Percentiles rank a stretch among this genome's conserved stretches.
These are phyloP conservation scores for Troilus luridus DNA, from an alignment of 2,888 invertebrate genomes.

Conservation along the genomic window DNA sequence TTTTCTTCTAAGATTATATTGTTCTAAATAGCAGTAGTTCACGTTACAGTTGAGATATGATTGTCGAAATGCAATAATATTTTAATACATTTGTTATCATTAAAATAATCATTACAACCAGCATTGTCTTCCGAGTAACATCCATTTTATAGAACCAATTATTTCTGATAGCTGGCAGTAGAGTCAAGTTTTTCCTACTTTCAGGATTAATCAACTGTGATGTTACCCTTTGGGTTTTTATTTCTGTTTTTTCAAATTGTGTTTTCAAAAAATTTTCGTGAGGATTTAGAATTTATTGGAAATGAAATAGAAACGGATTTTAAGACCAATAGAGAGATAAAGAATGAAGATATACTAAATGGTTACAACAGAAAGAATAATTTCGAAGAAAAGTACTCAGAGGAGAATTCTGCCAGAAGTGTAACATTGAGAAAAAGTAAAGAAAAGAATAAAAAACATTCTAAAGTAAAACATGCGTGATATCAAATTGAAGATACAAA, in stretches of 20 bases:
- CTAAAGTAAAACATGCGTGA: too few relatives aligned
- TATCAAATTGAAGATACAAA: too few relatives aligned
- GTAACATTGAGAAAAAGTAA: neutral
- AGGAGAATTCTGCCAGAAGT: too few relatives aligned
- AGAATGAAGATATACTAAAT: neutral
- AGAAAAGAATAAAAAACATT: neutral
- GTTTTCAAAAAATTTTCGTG: neutral
- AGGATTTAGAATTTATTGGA: neutral
- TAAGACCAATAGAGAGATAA: neutral
- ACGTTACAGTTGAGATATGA: neutral
- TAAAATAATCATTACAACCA: neutral
- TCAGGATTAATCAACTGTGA: neutral
- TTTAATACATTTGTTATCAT: neutral
- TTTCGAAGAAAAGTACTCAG: too few relatives aligned
- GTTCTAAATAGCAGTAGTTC: neutral
- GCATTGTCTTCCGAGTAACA: neutral
- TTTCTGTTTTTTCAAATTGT: neutral
- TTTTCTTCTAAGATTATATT: neutral
- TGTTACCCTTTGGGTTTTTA: neutral
- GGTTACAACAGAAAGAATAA: neutral
- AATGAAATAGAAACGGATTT: neutral
- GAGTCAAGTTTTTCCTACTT: neutral
- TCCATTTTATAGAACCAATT: neutral
- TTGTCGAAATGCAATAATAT: neutral
- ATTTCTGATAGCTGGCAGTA: neutral